These are phyloP conservation scores for Chionis minor DNA, from an alignment of 2,113 vertebrate genomes.

Conservation along the genomic window DNA sequence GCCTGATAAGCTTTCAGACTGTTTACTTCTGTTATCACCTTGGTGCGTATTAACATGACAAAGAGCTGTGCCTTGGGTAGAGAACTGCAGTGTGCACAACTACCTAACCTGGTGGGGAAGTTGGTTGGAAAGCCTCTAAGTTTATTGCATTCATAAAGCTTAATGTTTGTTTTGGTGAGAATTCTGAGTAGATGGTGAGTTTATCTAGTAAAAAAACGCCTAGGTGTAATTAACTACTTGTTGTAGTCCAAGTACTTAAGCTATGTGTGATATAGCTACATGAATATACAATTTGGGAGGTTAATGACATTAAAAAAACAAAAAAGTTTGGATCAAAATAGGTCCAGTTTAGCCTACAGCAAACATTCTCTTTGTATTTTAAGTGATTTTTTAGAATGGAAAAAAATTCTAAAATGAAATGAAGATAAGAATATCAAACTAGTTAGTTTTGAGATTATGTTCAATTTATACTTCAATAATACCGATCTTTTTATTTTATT, in stretches of 20 bases:
- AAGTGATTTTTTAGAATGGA: neutral
- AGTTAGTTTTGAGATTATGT: neutral
- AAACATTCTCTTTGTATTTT: neutral
- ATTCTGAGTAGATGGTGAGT: neutral
- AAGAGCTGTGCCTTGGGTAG: neutral
- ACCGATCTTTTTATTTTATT: neutral
- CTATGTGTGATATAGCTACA: neutral
- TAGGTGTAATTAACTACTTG: neutral
- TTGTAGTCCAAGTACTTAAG: neutral
- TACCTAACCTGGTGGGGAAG: neutral
- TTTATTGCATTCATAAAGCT: neutral
- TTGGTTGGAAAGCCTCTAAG: neutral
- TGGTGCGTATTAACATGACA: neutral
- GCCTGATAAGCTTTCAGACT: conserved; percentile 14
- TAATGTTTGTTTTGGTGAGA: neutral
- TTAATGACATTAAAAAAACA: neutral
- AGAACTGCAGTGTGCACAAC: neutral
- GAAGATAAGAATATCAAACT: neutral
- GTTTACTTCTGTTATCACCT: conserved; percentile 22
- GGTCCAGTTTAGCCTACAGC: neutral
- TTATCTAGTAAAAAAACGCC: neutral
- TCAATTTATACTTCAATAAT: neutral
- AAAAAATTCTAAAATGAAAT: neutral
- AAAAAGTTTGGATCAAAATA: neutral
- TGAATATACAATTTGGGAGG: neutral